Conservation (phyloP, 1,140 invertebrate genomes). For the Ptiloglossa arizonensis region DNA sequence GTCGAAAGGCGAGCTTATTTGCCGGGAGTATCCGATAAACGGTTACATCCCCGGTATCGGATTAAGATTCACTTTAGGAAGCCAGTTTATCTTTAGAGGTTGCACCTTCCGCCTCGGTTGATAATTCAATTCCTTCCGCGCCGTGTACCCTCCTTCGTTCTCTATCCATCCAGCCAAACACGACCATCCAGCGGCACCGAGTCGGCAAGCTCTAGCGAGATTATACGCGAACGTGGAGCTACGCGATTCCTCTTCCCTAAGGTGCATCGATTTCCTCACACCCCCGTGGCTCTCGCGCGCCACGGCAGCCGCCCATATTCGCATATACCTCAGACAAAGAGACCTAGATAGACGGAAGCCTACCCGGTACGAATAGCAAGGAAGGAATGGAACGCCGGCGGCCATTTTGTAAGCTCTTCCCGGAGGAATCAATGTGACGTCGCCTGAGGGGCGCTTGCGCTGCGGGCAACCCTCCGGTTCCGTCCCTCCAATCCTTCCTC, state of each 20-base stretch:
- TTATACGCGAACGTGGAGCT: constrained; percentile 45
- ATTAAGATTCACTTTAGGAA: constrained; percentile 73
- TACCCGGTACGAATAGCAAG: constrained; percentile 72
- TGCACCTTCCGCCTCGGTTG: constrained; percentile 80
- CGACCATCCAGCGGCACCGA: constrained; percentile 48
- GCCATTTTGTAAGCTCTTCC: constrained; percentile 83
- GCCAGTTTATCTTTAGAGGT: constrained; percentile 72
- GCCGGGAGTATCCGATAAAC: constrained; percentile 55
- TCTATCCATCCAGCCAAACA: constrained; percentile 56
- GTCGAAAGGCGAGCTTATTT: constrained; percentile 32
- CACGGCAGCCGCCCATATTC: constrained; percentile 65
- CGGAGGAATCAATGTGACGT: constrained; percentile 82
- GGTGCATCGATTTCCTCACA: constrained; percentile 80
- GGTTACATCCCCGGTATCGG: constrained; percentile 68
- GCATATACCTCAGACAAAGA: constrained; percentile 76
- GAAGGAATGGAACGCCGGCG: constrained; percentile 80
- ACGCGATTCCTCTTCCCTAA: constrained; percentile 69
- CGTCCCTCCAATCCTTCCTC: constrained; percentile 73
- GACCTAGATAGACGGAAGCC: constrained; percentile 75
- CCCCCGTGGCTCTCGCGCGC: constrained; percentile 50
- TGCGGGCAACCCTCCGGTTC: constrained; percentile 73
- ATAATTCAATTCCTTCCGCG: constrained; percentile 82
- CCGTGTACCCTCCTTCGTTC: constrained; percentile 71
- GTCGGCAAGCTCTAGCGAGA: constrained; percentile 52
- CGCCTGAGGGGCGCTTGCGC: constrained; percentile 82